Conservation (phyloP, 2,113 vertebrate genomes). For the Mesoclemmys tuberculata region DNA sequence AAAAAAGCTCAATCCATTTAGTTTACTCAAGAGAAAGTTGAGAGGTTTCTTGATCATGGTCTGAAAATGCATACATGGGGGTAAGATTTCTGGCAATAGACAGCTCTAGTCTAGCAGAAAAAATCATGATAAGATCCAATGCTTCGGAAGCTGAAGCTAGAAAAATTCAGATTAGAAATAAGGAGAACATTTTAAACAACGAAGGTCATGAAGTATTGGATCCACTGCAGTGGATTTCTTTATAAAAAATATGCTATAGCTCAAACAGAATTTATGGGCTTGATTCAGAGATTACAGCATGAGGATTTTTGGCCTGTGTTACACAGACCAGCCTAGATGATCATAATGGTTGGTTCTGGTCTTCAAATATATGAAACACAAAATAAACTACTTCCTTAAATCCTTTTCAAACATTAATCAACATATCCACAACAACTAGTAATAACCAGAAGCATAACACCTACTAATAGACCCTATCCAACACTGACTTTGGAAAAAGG, state of each 20-base stretch:
- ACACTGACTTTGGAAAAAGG: neutral
- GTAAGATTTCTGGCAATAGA: neutral
- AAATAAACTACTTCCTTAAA: neutral
- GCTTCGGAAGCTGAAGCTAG: neutral
- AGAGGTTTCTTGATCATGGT: neutral
- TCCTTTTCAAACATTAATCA: neutral
- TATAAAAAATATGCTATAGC: neutral
- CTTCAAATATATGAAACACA: neutral
- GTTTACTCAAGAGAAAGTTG: neutral
- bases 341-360: fast-evolving
- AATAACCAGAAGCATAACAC: neutral
- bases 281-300: neutral
- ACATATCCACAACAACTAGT: neutral
- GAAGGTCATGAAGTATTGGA: neutral
- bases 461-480: neutral
- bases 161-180: neutral
- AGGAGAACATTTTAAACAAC: neutral
- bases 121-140: neutral
- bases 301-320: fast-evolving
- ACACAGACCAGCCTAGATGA: neutral
- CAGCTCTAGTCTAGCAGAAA: neutral
- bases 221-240: neutral
- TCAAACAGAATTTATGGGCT: neutral
- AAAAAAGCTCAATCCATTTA: neutral
- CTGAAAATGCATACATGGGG: neutral